Base-by-base conservation (phyloP, 2,113 vertebrate genomes). In the Mobula hypostoma region DNA sequence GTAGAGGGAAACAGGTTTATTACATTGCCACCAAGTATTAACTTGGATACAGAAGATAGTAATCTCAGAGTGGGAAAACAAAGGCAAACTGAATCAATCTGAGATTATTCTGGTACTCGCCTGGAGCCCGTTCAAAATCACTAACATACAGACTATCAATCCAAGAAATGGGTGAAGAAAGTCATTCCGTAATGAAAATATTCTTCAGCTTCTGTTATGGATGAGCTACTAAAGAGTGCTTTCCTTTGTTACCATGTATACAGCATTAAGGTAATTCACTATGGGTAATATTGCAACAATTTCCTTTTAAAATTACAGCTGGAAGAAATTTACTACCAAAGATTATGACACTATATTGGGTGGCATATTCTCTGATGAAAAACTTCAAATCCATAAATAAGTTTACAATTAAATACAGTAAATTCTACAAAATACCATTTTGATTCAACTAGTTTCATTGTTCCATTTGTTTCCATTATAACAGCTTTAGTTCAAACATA, bases 361-460 rank as follows among this genome's bases (percentile, higher is more conserved):
- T 90, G 66, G 61, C 32, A 61, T 17, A 61, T 29, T 90, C 85
- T 68, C 61, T 66, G 58, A 66, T 61, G n/a, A 90, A 83, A 83
- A 19, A 21, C 40, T 63, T 88, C 24, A 61, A 85, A 88, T 88
- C 61, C 58, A 63, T 88, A 88, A 88, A 88, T 88, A 88, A 88
- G 76, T 36, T 79, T 90, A 66, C 85, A 90, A 63, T 90, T 32
- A 66, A 90, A 90, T 90, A 90, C n/a, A 66, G 85, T n/a, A 7
- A 68, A 90, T n/a, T 29, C 61, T 66, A 61, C 61, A 88, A 88
- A 88, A 88, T 88, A 88, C 83, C 32, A 61, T 90, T n/a, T 58
- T 90, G 85, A 90, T 68, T 90, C 85, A 90, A 90, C 85, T n/a
- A 88, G 58, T 63, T 90, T 87, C 83, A 87, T 87, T 87, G 56